Conservation (phyloP, 2,888 invertebrate genomes). For the Candidula unifasciata region DNA sequence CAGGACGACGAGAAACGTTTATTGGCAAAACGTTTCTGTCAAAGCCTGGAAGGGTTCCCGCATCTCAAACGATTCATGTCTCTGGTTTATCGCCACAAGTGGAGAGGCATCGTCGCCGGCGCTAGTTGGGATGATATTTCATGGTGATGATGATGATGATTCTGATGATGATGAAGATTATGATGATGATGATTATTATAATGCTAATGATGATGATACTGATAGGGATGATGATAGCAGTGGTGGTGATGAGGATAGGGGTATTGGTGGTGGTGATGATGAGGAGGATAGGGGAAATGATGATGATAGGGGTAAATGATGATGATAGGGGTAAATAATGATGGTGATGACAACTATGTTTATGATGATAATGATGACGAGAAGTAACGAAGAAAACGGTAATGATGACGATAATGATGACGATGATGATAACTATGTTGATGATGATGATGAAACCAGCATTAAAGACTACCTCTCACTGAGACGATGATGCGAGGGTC, state of each 20-base stretch:
- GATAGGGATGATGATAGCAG: too few relatives aligned
- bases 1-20: neutral
- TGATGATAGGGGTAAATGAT: neutral
- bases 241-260: too few relatives aligned
- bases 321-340: neutral
- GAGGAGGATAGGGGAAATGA: neutral
- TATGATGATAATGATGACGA: neutral
- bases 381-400: neutral
- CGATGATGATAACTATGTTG: too few relatives aligned
- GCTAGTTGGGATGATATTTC: too few relatives aligned
- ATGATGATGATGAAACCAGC: neutral
- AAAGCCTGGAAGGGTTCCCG: neutral
- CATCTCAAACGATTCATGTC: neutral
- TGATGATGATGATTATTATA: too few relatives aligned
- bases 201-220: too few relatives aligned
- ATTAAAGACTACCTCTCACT: neutral
- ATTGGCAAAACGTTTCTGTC: neutral
- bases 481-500: neutral
- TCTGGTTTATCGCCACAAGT: neutral
- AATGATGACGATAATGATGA: neutral
- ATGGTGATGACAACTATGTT: neutral
- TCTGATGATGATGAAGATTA: too few relatives aligned
- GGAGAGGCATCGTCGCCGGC: neutral
- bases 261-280: neutral
- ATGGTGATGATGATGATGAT: too few relatives aligned